Conservation (phyloP, 2,797 vertebrate genomes). For the Iguana delicatissima region DNA sequence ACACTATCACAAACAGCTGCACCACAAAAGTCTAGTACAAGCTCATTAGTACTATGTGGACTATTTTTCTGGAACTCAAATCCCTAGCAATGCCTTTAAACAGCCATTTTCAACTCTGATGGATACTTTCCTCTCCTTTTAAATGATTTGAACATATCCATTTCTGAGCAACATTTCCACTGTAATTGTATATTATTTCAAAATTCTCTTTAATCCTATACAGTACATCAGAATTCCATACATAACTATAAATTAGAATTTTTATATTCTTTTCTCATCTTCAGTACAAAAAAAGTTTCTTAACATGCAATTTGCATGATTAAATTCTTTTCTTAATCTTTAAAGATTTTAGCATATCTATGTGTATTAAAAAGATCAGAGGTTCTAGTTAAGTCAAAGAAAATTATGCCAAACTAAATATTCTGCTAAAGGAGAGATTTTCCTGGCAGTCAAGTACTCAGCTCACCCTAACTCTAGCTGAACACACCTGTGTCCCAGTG, state of each 20-base stretch:
- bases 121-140: too few species aligned
- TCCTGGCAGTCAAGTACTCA: not conserved
- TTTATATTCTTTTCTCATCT: not conserved
- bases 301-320: not conserved
- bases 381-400: not conserved
- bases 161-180: slow-evolving; percentile 12
- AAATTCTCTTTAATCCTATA: slow-evolving; percentile 26
- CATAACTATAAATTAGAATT: not conserved
- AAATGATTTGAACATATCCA: slow-evolving; percentile 7
- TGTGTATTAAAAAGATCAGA: not conserved
- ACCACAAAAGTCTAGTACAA: too few species aligned
- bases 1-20: too few species aligned
- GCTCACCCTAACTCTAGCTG: not conserved
- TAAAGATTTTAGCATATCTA: not conserved
- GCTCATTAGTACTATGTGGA: too few species aligned
- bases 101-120: too few species aligned
- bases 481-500: not conserved
- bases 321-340: not conserved
- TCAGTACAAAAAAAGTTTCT: not conserved
- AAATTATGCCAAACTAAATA: not conserved
- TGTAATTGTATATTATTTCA: slow-evolving; percentile 23
- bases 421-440: not conserved
- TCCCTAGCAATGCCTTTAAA: too few species aligned
- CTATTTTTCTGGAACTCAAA: too few species aligned
- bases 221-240: slow-evolving; percentile 1